phyloP scores from a whole-genome alignment of 2,113 vertebrate genomes.

The Speoplatyrhinus poulsoni region DNA sequence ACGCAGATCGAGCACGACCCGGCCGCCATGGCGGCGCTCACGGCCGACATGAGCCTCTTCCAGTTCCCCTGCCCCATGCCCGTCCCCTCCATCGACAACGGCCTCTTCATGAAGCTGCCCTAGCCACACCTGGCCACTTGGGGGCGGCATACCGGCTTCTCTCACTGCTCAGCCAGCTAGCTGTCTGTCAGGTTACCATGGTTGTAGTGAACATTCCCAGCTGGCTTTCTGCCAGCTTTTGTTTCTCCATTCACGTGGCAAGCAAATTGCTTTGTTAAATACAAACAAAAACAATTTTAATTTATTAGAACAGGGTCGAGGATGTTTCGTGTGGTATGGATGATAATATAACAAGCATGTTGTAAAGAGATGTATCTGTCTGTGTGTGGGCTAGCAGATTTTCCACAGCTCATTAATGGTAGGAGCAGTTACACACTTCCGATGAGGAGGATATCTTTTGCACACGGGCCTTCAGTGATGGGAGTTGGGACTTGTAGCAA shows the following conservation, averaged over 20 bases:
- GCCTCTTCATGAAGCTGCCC: constrained; percentile 83
- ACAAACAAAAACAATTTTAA: constrained; percentile 35
- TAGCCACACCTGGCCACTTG: constrained; percentile 33
- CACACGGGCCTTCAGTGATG: constrained; percentile 69
- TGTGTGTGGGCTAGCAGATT: constrained; percentile 42
- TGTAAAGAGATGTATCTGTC: constrained; percentile 71
- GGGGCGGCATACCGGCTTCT: constrained; percentile 11
- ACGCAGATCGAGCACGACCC: constrained; percentile 96
- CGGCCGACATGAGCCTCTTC: constrained; percentile 92
- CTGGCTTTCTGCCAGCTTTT: constrained; percentile 34
- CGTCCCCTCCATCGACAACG: constrained; percentile 86
- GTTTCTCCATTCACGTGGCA: constrained; percentile 24
- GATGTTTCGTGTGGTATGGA: constrained; percentile 59
- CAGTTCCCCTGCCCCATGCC: constrained; percentile 91
- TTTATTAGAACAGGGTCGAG: constrained; percentile 63
- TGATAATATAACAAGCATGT: constrained; percentile 68
- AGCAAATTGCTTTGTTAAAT: constrained; percentile 48
- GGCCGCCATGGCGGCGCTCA: constrained; percentile 92
- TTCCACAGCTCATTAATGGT: constrained; percentile 46
- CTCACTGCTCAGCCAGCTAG: constrained; percentile 13
- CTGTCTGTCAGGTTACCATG: constrained; percentile 23
- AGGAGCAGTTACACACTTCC: constrained; percentile 53
- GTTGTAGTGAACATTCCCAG: constrained; percentile 40
- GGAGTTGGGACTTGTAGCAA: constrained; percentile 53
- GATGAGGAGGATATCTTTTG: constrained; percentile 59